A percentile compares a stretch with the other conserved stretches of the same genome.
Evolutionary conservation across 2,888 invertebrate genomes (phyloP).

Genomic region (Drosophila dives): DNA sequence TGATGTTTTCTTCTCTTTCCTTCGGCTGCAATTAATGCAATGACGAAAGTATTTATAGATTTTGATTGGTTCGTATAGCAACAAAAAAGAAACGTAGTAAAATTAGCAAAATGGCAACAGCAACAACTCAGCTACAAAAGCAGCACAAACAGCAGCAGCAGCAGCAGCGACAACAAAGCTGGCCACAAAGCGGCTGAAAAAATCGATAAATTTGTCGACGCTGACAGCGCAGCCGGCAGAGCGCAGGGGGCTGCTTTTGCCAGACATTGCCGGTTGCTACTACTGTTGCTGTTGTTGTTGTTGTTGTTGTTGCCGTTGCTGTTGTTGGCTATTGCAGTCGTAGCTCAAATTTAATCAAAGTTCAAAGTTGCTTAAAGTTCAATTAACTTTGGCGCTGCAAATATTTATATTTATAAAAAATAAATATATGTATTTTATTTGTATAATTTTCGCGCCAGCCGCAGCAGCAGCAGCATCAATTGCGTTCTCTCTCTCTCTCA

Average conservation of each 20-base stretch:
- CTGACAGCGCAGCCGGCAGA: conserved; percentile 43
- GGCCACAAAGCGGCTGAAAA: conserved; percentile 48
- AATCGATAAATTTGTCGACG: conserved; percentile 73
- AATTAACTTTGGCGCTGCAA: conserved; percentile 47
- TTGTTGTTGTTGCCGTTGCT: conserved; percentile 21
- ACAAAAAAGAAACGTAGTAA: conserved; percentile 34
- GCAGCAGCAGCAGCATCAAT: conserved; percentile 18
- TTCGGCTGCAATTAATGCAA: conserved; percentile 33
- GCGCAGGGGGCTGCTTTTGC: conserved; percentile 21
- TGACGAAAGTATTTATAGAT: conserved; percentile 39
- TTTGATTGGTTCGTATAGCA: conserved; percentile 39
- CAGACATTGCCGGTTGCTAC: conserved; percentile 56
- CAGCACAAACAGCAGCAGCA: conserved; percentile 20
- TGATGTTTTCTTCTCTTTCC: conserved; percentile 6
- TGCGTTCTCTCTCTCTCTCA: conserved; percentile 30
- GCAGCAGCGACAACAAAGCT: conserved; percentile 35
- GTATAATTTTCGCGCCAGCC: conserved; percentile 25
- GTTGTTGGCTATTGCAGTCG: conserved; percentile 30
- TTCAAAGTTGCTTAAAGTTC: conserved; percentile 59
- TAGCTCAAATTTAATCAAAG: conserved; percentile 52
- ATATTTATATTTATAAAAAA: conserved; percentile 18
- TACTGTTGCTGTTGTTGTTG: background rate
- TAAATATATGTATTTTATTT: conserved; percentile 11
- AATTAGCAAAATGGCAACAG: conserved; percentile 30
- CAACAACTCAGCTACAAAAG: conserved; percentile 9